Conservation (phyloP, 2,888 invertebrate species). For the Coelogynopora nodosa region DNA sequence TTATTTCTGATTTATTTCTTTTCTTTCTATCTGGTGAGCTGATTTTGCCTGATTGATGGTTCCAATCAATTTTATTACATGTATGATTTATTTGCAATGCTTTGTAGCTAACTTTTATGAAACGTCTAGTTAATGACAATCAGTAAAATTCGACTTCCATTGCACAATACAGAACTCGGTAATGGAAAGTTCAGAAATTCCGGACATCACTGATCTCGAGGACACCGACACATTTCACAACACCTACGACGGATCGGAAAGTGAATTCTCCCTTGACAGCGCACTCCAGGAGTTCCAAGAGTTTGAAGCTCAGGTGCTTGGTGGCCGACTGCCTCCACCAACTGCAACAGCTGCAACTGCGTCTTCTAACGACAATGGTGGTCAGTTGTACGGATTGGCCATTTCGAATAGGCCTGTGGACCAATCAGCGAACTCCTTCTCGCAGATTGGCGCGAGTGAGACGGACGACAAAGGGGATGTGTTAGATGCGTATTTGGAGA, state of each 20-base stretch:
- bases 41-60: too few relatives aligned
- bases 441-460: neutral
- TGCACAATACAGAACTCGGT: neutral
- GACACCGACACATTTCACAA: neutral
- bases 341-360: neutral
- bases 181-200: neutral
- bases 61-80: too few relatives aligned
- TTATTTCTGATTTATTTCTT: too few relatives aligned
- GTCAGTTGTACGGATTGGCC: neutral
- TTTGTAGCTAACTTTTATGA: too few relatives aligned
- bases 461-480: neutral
- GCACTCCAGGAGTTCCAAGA: slow-evolving; percentile 14
- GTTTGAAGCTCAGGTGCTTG: neutral
- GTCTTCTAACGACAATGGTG: neutral
- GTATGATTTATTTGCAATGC: too few relatives aligned
- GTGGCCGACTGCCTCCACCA: neutral
- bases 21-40: too few relatives aligned
- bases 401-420: neutral
- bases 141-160: too few relatives aligned
- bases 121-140: too few relatives aligned
- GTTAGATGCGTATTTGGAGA: neutral
- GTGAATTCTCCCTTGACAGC: neutral
- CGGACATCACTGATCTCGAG: neutral
- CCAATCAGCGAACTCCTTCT: neutral
- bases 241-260: neutral